Percentiles rank a stretch among this genome's conserved stretches.
Evolutionary conservation across 2,113 vertebrate species (phyloP).

Genomic region (Campylomormyrus numenius): DNA sequence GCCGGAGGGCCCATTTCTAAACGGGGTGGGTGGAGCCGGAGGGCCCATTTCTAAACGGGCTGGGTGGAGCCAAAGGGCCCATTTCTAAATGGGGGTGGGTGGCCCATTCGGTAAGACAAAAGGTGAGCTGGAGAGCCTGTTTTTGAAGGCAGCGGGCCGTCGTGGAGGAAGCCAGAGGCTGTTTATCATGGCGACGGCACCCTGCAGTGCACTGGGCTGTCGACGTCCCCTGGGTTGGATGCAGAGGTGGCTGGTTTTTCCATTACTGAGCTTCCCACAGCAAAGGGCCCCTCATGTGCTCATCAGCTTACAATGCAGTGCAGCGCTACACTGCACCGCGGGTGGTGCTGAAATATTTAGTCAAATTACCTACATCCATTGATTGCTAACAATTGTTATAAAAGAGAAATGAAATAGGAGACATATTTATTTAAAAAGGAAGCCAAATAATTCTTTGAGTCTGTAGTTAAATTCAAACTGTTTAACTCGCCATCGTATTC

Average conservation of each 20-base stretch:
- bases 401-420: not conserved
- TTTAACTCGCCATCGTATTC: not conserved
- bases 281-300: not conserved
- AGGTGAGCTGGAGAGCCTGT: not conserved
- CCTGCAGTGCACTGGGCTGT: conserved; percentile 21
- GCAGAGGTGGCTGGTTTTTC: conserved; percentile 52
- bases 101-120: not conserved
- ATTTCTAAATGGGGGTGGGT: not conserved
- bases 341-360: not conserved
- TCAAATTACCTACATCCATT: not conserved
- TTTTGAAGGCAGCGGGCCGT: not conserved
- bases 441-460: not conserved
- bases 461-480: not conserved
- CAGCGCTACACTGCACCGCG: not conserved
- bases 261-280: conserved; percentile 23
- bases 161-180: not conserved
- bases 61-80: not conserved
- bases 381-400: not conserved
- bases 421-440: not conserved
- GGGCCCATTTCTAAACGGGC: not conserved
- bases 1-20: not conserved
- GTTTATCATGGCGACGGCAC: not conserved
- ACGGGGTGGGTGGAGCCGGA: not conserved
- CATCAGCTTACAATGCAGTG: not conserved
- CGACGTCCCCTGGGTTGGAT: conserved; percentile 24